Base-by-base conservation (phyloP, 2,113 vertebrate species). In the Hippocampus zosterae region DNA sequence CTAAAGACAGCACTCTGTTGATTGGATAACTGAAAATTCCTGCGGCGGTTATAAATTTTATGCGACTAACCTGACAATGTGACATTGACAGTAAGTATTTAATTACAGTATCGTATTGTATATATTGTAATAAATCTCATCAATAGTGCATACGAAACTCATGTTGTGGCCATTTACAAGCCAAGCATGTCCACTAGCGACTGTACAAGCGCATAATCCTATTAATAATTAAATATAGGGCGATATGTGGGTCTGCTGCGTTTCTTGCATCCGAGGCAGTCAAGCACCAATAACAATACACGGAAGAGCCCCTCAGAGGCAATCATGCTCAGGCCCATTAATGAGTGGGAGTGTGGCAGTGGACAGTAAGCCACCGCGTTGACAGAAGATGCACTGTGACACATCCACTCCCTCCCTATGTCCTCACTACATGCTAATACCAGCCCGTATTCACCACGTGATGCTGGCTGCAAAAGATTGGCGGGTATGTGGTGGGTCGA, bases 281-380 rank as follows among this genome's bases (percentile, higher is more conserved):
- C 94, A 96, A 93, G 93, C 95, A 95, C 95, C 94, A 95, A 96
- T 96, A 96, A 96, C 41, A 64, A 42, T 95, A 96, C 95, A 95
- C 94, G 94, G 95, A 37, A 95, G 94, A 94, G 94, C 67, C 91
- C 93, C 94, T 97, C 94, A 95, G 94, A 96, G 94, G 93, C 94
- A 96, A 97, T 98, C 95, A 96, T 95, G 94, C 95, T 96, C 93
- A 96, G 92, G 92, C 91, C 94, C 94, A 93, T 95, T 96, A 96
- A 96, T 95, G 94, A 95, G 95, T 93, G 92, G 93, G 92, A 91
- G 94, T 81, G 88, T 87, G 88, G 93, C 93, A 93, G 79, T 76
- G 93, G 95, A 92, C 92, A 91, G 91, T 72, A 80, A 65, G 65
- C 66, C 70, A 67, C 71, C 52, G 71, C 73, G 40, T 60, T 61